phyloP scores from a whole-genome alignment of 2,888 invertebrate genomes.

The Agrochola lota region DNA sequence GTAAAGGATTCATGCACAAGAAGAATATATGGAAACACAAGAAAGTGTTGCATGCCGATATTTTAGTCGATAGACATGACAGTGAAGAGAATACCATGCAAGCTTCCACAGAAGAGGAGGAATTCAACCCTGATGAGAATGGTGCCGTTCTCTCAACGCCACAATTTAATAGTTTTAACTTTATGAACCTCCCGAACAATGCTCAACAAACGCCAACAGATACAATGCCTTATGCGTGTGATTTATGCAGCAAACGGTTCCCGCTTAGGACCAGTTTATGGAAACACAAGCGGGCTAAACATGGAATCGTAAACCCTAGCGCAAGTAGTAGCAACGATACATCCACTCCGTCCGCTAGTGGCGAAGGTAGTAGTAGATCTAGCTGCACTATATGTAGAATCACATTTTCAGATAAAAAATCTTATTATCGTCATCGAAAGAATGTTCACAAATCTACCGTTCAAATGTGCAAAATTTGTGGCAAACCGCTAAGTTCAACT shows the following conservation, averaged over 20 bases:
- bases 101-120: slow-evolving; percentile 88
- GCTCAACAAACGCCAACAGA: slow-evolving; percentile 75
- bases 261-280: slow-evolving; percentile 86
- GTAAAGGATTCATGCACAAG: slow-evolving; percentile 91
- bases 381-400: slow-evolving; percentile 91
- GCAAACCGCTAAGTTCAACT: slow-evolving; percentile 91
- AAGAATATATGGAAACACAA: slow-evolving; percentile 90
- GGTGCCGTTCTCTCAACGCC: slow-evolving; percentile 85
- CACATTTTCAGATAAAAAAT: slow-evolving; percentile 91
- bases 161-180: slow-evolving; percentile 89
- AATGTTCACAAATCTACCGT: slow-evolving; percentile 88
- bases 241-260: slow-evolving; percentile 87
- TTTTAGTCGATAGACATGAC: slow-evolving; percentile 85
- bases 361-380: slow-evolving; percentile 82
- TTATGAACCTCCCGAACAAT: slow-evolving; percentile 80
- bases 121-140: slow-evolving; percentile 86
- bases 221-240: slow-evolving; percentile 84
- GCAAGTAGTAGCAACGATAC: slow-evolving; percentile 73
- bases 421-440: slow-evolving; percentile 91
- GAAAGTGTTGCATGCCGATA: slow-evolving; percentile 88
- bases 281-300: slow-evolving; percentile 89
- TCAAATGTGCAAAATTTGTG: slow-evolving; percentile 92
- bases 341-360: slow-evolving; percentile 65
- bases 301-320: slow-evolving; percentile 84
- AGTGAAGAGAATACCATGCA: slow-evolving; percentile 89